phyloP scores from a whole-genome alignment of 2,113 vertebrate species.

The Oreochromis niloticus region DNA sequence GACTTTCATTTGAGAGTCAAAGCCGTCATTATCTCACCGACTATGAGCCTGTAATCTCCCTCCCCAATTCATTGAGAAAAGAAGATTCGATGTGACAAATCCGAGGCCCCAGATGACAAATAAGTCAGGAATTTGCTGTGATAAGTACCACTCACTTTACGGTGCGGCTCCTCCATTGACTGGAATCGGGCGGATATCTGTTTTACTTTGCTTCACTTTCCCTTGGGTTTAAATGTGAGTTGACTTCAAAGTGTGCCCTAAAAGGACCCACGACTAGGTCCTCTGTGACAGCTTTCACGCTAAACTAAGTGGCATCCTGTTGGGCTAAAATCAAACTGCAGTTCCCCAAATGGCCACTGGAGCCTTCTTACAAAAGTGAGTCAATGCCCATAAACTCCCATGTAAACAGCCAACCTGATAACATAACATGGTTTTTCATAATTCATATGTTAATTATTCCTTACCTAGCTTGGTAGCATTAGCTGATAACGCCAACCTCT shows the following conservation, averaged over 20 bases:
- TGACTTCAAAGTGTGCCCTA: slow-evolving; percentile 16
- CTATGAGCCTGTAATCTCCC: slow-evolving; percentile 51
- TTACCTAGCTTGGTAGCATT: not conserved
- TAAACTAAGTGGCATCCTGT: not conserved
- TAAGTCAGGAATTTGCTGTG: slow-evolving; percentile 34
- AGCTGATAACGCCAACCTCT: not conserved
- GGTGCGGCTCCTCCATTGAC: not conserved
- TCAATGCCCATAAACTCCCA: not conserved
- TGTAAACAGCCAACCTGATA: not conserved
- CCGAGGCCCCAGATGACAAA: slow-evolving; percentile 57
- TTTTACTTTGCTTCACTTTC: not conserved
- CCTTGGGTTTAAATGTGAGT: not conserved
- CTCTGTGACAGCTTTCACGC: not conserved
- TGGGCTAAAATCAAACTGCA: not conserved
- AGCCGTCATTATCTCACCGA: slow-evolving; percentile 40
- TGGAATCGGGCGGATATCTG: not conserved
- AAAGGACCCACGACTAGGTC: not conserved
- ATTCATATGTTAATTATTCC: not conserved
- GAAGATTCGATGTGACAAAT: slow-evolving; percentile 62
- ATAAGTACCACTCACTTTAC: slow-evolving; percentile 36
- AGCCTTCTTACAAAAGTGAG: not conserved
- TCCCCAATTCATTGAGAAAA: slow-evolving; percentile 51
- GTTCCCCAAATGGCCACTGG: not conserved
- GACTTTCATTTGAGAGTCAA: slow-evolving; percentile 40
- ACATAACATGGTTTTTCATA: not conserved